Evolutionary conservation across 1,140 invertebrate species (phyloP).

Genomic region (Ditylenchus dipsaci): DNA sequence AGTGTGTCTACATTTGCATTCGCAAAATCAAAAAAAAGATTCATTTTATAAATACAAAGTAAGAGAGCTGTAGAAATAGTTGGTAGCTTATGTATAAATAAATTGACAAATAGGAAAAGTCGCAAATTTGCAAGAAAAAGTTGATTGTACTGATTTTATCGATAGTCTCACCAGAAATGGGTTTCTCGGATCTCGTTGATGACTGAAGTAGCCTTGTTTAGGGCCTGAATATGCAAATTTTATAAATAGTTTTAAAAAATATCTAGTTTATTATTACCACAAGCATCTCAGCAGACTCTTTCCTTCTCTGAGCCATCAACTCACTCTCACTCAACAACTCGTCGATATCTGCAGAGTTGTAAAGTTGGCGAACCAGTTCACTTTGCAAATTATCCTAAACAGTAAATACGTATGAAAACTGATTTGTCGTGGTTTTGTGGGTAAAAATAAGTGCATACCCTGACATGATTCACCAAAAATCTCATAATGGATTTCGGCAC

Average conservation of each 20-base stretch:
- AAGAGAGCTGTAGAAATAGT: no score
- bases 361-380: constrained; percentile 92
- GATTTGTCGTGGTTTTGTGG: no score
- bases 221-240: constrained; percentile 66
- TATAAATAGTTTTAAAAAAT: neutral
- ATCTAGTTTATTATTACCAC: constrained; percentile 68
- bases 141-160: neutral
- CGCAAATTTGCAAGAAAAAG: constrained; percentile 1
- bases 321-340: constrained; percentile 89
- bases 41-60: no score
- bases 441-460: constrained; percentile 8
- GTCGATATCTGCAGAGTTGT: constrained; percentile 91
- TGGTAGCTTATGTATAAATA: constrained; percentile 1
- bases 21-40: no score
- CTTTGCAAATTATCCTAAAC: constrained; percentile 82
- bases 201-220: constrained; percentile 85
- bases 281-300: constrained; percentile 93
- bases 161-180: constrained; percentile 78
- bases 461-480: constrained; percentile 91
- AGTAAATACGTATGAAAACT: no score
- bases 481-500: constrained; percentile 99
- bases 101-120: no score
- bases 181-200: constrained; percentile 95
- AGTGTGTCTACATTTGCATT: no score
- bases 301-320: constrained; percentile 86